phyloP scores from a whole-genome alignment of 1,140 invertebrate species.

The Anastrepha obliqua region DNA sequence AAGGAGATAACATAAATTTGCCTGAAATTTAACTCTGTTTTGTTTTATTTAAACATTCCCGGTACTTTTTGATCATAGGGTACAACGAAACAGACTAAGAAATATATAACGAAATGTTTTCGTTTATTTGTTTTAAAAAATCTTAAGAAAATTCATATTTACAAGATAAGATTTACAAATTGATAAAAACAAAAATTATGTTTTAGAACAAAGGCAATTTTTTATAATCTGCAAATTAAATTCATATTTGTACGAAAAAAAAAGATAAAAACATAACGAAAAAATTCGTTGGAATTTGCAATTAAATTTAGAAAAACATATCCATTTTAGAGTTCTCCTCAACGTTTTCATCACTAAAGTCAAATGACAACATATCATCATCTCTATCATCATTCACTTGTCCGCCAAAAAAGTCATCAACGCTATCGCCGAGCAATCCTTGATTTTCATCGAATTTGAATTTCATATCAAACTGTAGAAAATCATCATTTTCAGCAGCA shows the following conservation, averaged over 20 bases:
- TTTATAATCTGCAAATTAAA: too few species aligned
- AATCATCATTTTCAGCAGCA: not conserved
- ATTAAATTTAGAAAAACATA: not conserved
- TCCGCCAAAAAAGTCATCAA: conserved; percentile 1
- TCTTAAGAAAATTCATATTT: not conserved
- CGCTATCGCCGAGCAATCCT: not conserved
- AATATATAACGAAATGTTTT: too few species aligned
- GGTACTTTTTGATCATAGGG: too few species aligned
- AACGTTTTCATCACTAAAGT: not conserved
- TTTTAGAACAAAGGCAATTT: not conserved
- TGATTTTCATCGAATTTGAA: not conserved
- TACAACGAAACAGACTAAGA: too few species aligned
- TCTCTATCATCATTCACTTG: not conserved
- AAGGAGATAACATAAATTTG: too few species aligned
- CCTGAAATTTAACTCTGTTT: too few species aligned
- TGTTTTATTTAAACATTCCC: too few species aligned
- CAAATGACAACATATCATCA: conserved; percentile 4
- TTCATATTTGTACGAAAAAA: not conserved
- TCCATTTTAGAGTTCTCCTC: not conserved
- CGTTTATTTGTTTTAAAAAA: too few species aligned
- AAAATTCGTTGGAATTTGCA: too few species aligned
- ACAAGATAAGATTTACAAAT: not conserved
- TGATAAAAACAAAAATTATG: not conserved
- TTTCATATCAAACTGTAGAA: not conserved
- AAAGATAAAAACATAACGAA: too few species aligned